A percentile compares a stretch with the other conserved stretches of the same genome.
Evolutionary conservation across 2,888 invertebrate genomes (phyloP).

Genomic region (Sarcophaga carnaria): DNA sequence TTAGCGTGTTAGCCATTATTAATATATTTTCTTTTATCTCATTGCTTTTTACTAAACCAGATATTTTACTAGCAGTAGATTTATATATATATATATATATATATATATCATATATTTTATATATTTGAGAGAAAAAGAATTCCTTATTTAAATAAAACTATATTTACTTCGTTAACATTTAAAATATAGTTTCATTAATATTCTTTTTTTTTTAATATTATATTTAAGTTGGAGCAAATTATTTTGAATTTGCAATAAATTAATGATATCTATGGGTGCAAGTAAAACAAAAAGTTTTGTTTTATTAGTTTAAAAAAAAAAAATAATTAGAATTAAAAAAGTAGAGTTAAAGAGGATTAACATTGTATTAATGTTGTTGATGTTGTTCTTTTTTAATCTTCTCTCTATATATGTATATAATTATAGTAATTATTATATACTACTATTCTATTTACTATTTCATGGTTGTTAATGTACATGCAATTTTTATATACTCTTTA

Average conservation of each 20-base stretch:
- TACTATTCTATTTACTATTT: conserved; percentile 23
- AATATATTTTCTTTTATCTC: too few relatives aligned
- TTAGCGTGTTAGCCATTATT: too few relatives aligned
- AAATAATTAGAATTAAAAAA: neutral
- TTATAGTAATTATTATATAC: neutral
- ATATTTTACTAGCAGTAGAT: too few relatives aligned
- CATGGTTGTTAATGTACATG: conserved; percentile 39
- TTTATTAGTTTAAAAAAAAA: conserved; percentile 25
- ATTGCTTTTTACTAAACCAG: too few relatives aligned
- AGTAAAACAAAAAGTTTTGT: conserved; percentile 7
- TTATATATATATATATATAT: too few relatives aligned
- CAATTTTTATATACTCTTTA: neutral
- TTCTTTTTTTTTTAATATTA: conserved; percentile 18
- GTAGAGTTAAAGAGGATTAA: conserved; percentile 4
- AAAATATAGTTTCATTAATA: conserved; percentile 38
- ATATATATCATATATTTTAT: too few relatives aligned
- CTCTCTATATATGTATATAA: neutral
- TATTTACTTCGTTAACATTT: conserved; percentile 64
- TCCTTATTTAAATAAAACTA: conserved; percentile 23
- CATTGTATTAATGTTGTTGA: neutral
- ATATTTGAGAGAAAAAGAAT: too few relatives aligned
- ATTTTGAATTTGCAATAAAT: conserved; percentile 37
- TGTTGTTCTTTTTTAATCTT: too few relatives aligned
- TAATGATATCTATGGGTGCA: conserved; percentile 23
- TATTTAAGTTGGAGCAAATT: conserved; percentile 25